These are phyloP conservation scores for Chelonus formosanus DNA, from an alignment of 2,888 invertebrate genomes.

Conservation along the genomic window DNA sequence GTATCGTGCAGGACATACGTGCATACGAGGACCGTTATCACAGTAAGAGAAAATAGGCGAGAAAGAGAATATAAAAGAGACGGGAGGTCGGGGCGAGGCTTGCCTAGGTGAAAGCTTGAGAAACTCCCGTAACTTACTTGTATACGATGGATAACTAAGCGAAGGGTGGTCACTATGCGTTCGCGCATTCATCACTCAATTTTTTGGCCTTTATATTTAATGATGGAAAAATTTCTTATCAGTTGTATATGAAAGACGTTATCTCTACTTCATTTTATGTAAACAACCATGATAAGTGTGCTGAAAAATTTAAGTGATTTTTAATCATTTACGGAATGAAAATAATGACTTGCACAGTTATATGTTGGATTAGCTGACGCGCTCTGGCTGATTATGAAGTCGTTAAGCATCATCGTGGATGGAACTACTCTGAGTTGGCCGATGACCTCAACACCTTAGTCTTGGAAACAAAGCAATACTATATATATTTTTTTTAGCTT, in stretches of 20 bases:
- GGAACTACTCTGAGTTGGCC: slow-evolving; percentile 4
- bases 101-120: slow-evolving; percentile 58
- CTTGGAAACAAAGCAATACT: not conserved
- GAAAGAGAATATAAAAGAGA: slow-evolving; percentile 33
- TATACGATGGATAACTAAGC: slow-evolving; percentile 39
- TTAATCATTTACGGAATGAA: slow-evolving; percentile 12
- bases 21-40: slow-evolving; percentile 42
- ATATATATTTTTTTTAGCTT: no score
- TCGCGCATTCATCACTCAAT: slow-evolving; percentile 1
- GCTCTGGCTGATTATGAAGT: slow-evolving; percentile 14
- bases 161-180: slow-evolving; percentile 28
- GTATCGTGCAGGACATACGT: slow-evolving; percentile 25
- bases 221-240: not conserved
- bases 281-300: slow-evolving; percentile 1
- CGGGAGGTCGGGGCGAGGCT: slow-evolving; percentile 50
- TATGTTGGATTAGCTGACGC: slow-evolving; percentile 20
- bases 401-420: slow-evolving; percentile 6
- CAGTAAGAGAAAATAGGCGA: slow-evolving; percentile 26
- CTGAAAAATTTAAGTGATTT: slow-evolving; percentile 6
- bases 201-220: not conserved
- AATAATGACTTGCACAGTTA: slow-evolving; percentile 25
- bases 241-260: no score
- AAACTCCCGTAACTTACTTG: slow-evolving; percentile 43
- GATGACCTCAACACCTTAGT: slow-evolving; percentile 16
- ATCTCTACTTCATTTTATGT: no score